phyloP scores from a whole-genome alignment of 1,140 invertebrate species.

The Zeugodacus cucurbitae region DNA sequence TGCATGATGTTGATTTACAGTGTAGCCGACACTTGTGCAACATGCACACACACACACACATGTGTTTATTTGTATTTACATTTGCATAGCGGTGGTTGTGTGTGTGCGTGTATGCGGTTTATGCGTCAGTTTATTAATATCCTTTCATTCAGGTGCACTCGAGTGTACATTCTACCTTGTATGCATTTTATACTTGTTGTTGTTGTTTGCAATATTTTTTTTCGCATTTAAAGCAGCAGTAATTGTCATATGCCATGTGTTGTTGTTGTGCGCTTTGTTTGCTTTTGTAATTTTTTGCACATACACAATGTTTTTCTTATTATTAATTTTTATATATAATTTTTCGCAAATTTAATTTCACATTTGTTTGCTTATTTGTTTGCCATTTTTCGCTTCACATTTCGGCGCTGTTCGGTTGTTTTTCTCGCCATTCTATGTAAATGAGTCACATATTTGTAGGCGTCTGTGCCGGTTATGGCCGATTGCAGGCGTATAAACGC shows the following conservation, averaged over 20 bases:
- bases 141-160: constrained; percentile 65
- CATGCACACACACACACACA: neutral
- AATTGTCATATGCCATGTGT: neutral
- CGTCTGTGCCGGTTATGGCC: neutral
- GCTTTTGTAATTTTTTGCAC: constrained; percentile 20
- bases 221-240: neutral
- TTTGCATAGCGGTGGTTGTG: neutral
- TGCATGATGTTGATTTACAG: constrained; percentile 40
- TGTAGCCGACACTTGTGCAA: constrained; percentile 30
- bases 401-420: neutral
- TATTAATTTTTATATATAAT: neutral
- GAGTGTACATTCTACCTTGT: constrained; percentile 63
- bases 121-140: constrained; percentile 64
- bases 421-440: neutral
- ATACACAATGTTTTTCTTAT: constrained; percentile 17
- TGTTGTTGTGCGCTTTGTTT: neutral
- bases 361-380: constrained; percentile 45
- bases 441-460: constrained; percentile 1
- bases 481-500: too few species aligned
- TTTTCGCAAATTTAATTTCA: constrained; percentile 32
- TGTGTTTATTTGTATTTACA: neutral
- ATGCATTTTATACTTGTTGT: constrained; percentile 32
- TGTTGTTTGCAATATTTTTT: neutral
- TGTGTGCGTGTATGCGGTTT: constrained; percentile 46
- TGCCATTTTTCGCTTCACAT: constrained; percentile 41